phyloP scores from a whole-genome alignment of 2,797 vertebrate species.

The Eupleurogrammus muticus region DNA sequence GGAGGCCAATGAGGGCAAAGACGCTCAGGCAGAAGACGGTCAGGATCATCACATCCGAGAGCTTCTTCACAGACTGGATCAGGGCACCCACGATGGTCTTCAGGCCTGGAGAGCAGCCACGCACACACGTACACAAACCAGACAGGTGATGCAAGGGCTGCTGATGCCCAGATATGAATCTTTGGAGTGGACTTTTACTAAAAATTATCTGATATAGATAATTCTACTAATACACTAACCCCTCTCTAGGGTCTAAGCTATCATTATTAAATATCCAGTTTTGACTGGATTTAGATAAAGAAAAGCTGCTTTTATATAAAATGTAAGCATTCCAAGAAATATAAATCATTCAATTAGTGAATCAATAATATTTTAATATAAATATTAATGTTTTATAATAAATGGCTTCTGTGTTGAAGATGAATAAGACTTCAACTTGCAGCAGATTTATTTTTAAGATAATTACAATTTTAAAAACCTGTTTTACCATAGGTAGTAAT shows the following conservation, averaged over 20 bases:
- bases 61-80: constrained; percentile 99
- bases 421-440: neutral
- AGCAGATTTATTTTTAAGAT: neutral
- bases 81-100: constrained; percentile 99
- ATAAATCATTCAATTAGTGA: neutral
- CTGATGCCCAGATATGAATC: constrained; percentile 1
- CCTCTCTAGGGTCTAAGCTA: neutral
- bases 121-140: constrained; percentile 63
- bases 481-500: constrained; percentile 34
- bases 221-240: constrained; percentile 1
- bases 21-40: constrained; percentile 99
- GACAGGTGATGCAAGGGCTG: constrained; percentile 63
- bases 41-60: constrained; percentile 99
- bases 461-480: neutral
- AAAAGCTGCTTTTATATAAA: neutral
- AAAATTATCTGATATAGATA: neutral
- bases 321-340: neutral
- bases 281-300: neutral
- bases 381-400: constrained; percentile 13
- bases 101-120: constrained; percentile 85
- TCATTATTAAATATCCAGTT: constrained; percentile 10
- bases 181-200: constrained; percentile 16
- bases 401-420: constrained; percentile 7
- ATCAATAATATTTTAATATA: neutral
- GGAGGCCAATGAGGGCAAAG: constrained; percentile 97